phyloP scores from a whole-genome alignment of 2,113 vertebrate genomes.

The Progne subis region DNA sequence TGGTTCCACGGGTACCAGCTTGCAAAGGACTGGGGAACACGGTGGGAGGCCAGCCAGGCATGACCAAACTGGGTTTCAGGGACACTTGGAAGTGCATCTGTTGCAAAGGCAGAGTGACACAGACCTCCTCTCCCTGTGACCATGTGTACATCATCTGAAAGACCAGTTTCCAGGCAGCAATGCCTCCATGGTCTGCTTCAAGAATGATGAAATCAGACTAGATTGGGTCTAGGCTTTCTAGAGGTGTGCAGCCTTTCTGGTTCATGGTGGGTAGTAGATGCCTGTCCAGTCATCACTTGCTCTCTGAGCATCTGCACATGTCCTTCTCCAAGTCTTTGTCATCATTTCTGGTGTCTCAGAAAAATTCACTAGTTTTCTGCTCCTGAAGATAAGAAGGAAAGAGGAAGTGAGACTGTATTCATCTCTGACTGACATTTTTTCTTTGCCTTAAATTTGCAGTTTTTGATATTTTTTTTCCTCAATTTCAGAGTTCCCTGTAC shows the following conservation, averaged over 20 bases:
- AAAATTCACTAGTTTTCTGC: rapidly evolving
- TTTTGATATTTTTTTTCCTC: background rate
- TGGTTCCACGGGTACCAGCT: conserved; percentile 52
- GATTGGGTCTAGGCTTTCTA: background rate
- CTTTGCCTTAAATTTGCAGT: background rate
- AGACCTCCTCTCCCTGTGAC: background rate
- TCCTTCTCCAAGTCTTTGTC: background rate
- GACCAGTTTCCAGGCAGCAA: background rate
- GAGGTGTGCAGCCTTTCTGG: background rate
- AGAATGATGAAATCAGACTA: background rate
- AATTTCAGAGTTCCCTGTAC: background rate
- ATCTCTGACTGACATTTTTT: background rate
- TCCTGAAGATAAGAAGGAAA: background rate
- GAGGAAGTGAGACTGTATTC: background rate
- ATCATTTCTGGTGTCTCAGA: background rate
- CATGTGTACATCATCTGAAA: background rate
- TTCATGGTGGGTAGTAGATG: background rate
- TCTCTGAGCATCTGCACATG: rapidly evolving
- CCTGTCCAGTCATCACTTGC: background rate
- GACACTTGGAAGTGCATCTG: background rate
- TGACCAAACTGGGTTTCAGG: background rate
- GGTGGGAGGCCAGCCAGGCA: background rate
- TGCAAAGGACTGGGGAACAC: conserved; percentile 5
- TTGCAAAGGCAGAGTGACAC: background rate
- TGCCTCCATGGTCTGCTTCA: background rate